Base-by-base conservation (phyloP, 1,140 invertebrate genomes). In the Notospermus geniculatus region DNA sequence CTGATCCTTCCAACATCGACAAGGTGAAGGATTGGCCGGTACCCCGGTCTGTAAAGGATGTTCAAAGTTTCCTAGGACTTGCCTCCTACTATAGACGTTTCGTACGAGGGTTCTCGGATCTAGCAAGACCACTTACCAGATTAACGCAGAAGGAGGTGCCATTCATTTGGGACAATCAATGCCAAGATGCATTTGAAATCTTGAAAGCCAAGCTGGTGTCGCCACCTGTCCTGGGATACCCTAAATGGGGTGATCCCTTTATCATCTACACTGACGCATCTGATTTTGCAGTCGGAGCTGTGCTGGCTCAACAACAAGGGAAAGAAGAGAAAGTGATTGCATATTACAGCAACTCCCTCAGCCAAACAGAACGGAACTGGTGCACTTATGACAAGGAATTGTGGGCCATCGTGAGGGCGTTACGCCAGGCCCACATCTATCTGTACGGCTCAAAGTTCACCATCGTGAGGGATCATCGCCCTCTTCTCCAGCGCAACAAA, bases 61-160 rank as follows among this genome's bases (percentile, higher is more conserved):
- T 80, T 1, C 32, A 67, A 58, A 25, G 53, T 19, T 80, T 80
- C 56, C 41, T 79, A 2, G 71, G 73, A 52, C 62, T 76, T 57
- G 63, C 66, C 11, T 57, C 62, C 1, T 73, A 65, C 45, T 72
- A 71, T 57, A 41, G 71, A 45, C 59, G 64, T 43, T 75, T 73
- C 62, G 61, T 75, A 7, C 50, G 59, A 32, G 50, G 66, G n/a
- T 75, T 66, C 59, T 54, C 73, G 0, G 55, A 59, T 5, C 71
- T 73, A 28, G 70, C 69, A 29, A 50, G 39, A 50, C 74, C 67
- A 7, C 53, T 72, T 5, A 69, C 56, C 2, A 4, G n/a, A 9
- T 29, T 32, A 36, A 36, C 32, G 4, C 5, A 36, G 15, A 15
- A 4, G 15, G 4, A 36, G 5, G 15, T 15, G 4, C 32, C 32